Conservation (phyloP, 2,888 invertebrate genomes). For the Nasonia oneida region DNA sequence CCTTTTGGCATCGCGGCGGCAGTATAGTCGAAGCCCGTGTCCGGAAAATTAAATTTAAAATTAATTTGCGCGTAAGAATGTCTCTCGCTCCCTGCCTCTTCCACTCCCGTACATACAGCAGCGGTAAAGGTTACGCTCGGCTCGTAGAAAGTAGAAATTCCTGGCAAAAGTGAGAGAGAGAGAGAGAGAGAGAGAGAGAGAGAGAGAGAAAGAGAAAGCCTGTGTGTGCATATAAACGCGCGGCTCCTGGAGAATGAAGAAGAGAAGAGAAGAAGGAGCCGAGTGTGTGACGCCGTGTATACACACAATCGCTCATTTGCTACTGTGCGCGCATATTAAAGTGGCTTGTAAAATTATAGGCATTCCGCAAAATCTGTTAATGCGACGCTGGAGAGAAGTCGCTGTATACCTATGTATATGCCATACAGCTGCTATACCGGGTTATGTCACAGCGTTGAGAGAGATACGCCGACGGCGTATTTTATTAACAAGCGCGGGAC, state of each 20-base stretch:
- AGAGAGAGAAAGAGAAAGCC: background rate
- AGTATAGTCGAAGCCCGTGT: conserved; percentile 19
- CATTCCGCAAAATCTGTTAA: conserved; percentile 73
- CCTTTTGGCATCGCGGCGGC: conserved; percentile 46
- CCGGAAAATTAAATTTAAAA: conserved; percentile 60
- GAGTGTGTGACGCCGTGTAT: background rate
- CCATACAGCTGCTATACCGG: conserved; percentile 22
- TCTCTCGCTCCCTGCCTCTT: conserved; percentile 25
- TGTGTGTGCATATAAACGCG: background rate
- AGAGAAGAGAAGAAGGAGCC: conserved; percentile 13
- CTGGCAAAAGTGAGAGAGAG: background rate
- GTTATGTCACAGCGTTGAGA: conserved; percentile 13
- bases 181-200: background rate
- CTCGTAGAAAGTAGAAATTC: conserved; percentile 55
- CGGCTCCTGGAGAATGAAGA: background rate
- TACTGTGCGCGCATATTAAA: conserved; percentile 58
- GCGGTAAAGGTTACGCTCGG: conserved; percentile 43
- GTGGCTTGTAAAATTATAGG: conserved; percentile 71
- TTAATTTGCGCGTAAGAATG: conserved; percentile 59
- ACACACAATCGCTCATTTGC: conserved; percentile 44
- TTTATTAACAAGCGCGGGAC: background rate
- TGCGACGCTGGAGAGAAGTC: conserved; percentile 64
- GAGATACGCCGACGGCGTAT: background rate
- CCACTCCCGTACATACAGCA: background rate
- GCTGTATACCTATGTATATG: conserved; percentile 2